Evolutionary conservation across 2,888 invertebrate genomes (phyloP).

Genomic region (Onthophagus sagittarius): DNA sequence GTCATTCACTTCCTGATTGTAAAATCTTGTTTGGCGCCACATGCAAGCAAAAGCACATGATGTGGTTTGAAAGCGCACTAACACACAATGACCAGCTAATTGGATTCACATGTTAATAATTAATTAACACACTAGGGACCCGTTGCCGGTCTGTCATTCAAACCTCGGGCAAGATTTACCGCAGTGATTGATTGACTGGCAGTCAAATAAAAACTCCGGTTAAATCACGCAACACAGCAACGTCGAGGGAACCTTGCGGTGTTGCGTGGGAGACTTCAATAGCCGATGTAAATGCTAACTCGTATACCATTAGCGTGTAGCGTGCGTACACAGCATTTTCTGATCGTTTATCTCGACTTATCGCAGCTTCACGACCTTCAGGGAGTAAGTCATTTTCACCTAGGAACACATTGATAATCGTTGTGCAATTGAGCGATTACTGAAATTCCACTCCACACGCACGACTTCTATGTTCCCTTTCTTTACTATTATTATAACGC

Average conservation of each 20-base stretch:
- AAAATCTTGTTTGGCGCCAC: not conserved
- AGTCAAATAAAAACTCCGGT: not conserved
- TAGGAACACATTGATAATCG: not conserved
- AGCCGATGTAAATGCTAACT: constrained; percentile 7
- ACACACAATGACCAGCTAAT: not conserved
- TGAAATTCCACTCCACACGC: not conserved
- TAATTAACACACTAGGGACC: constrained; percentile 1
- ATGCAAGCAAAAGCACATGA: not conserved
- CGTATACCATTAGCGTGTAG: not conserved
- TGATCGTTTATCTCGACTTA: not conserved
- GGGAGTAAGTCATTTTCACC: not conserved
- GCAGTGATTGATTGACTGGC: constrained; percentile 5
- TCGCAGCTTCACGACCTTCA: not conserved
- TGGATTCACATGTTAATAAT: constrained; percentile 11
- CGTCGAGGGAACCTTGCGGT: not conserved
- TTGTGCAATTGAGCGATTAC: not conserved
- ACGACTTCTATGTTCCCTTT: not conserved
- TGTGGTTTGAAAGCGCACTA: not conserved
- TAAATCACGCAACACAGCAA: constrained; percentile 1
- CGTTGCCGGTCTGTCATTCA: constrained; percentile 1
- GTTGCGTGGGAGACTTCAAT: constrained; percentile 12
- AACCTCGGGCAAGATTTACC: not conserved
- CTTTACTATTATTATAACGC: not conserved
- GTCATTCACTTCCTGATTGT: not conserved
- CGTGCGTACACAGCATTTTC: not conserved